Conservation (phyloP, 1,140 invertebrate species). For the Camponotus vicinus region DNA sequence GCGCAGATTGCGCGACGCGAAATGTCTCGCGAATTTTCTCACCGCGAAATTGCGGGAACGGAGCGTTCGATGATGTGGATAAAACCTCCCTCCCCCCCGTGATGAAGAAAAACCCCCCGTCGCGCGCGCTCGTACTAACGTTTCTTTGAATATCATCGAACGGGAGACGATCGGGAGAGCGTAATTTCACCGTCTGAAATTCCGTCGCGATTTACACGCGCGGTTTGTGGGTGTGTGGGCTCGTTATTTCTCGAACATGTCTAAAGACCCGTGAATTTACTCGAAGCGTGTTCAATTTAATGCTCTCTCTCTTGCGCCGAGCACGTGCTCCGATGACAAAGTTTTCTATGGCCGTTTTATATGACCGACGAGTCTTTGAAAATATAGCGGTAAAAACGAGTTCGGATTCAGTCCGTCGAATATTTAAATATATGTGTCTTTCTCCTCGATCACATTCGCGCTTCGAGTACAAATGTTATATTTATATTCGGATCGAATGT, state of each 20-base stretch:
- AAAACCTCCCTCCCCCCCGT: background rate
- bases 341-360: background rate
- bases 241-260: background rate
- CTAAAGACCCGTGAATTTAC: conserved; percentile 22
- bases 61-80: conserved; percentile 35
- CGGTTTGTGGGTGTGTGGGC: background rate
- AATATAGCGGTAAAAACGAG: background rate
- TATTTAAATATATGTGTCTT: background rate
- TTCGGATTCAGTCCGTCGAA: background rate
- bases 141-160: conserved; percentile 8
- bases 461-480: too few species aligned
- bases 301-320: background rate
- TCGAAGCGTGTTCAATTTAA: conserved; percentile 12
- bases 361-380: background rate
- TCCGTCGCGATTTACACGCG: background rate
- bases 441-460: background rate
- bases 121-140: background rate
- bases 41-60: conserved; percentile 1
- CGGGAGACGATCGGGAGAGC: background rate
- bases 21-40: conserved; percentile 55
- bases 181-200: conserved; percentile 11
- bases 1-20: conserved; percentile 34
- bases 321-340: background rate
- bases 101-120: conserved; percentile 29
- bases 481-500: too few species aligned